phyloP scores from a whole-genome alignment of 2,888 invertebrate genomes.

The Dinocampus coccinellae region DNA sequence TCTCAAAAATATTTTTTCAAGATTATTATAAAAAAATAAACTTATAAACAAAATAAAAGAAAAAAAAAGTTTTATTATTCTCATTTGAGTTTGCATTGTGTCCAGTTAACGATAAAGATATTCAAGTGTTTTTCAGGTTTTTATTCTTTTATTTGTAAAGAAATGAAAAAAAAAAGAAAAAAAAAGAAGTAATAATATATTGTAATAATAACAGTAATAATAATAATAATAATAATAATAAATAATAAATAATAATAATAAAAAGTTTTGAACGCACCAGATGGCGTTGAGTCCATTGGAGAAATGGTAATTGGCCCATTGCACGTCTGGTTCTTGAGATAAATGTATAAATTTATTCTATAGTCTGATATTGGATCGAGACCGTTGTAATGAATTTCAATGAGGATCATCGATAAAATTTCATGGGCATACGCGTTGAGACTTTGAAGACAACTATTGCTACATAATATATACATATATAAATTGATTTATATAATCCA shows the following conservation, averaged over 20 bases:
- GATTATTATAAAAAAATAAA: no score
- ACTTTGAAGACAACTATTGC: background rate
- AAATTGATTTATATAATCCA: background rate
- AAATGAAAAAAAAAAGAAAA: background rate
- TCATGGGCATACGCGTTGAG: conserved; percentile 17
- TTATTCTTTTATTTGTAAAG: background rate
- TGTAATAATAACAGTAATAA: background rate
- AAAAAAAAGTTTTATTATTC: no score
- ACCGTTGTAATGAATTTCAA: conserved; percentile 38
- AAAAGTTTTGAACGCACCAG: conserved; percentile 13
- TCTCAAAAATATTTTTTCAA: no score
- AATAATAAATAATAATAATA: no score
- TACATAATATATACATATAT: background rate
- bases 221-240: no score
- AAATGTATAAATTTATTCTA: conserved; percentile 28
- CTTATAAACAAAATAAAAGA: no score
- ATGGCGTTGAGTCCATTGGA: conserved; percentile 11
- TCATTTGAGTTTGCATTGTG: no score
- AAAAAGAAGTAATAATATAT: background rate
- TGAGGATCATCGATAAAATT: conserved; percentile 33
- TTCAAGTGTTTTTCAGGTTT: background rate
- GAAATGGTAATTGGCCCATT: conserved; percentile 27
- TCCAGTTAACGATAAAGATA: no score
- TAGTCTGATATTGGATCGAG: conserved; percentile 32
- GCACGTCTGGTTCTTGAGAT: conserved; percentile 20